Percentiles rank a stretch among this genome's conserved stretches.
Conservation (phyloP, 2,797 vertebrate genomes). For the Poecilia picta region DNA sequence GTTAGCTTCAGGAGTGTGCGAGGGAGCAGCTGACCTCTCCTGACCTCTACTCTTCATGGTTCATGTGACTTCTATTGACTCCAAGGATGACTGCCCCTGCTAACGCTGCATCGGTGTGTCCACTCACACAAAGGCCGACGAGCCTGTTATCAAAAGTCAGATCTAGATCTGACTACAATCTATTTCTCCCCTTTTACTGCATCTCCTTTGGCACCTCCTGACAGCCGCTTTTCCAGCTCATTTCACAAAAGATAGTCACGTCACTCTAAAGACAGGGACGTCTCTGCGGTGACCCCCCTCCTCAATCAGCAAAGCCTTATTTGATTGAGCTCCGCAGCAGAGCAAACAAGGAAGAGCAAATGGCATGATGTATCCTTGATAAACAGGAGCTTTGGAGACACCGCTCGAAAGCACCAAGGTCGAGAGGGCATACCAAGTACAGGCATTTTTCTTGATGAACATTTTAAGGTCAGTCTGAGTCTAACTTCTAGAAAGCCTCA, state of each 20-base stretch:
- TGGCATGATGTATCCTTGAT: constrained; percentile 46
- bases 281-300: constrained; percentile 43
- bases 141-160: constrained; percentile 72
- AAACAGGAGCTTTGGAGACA: constrained; percentile 49
- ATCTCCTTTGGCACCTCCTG: constrained; percentile 60
- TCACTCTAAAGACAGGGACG: constrained; percentile 38
- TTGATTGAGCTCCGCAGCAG: constrained; percentile 62
- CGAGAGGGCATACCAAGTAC: constrained; percentile 73
- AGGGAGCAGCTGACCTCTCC: constrained; percentile 44
- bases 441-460: constrained; percentile 71
- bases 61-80: constrained; percentile 67
- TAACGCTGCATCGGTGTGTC: constrained; percentile 68
- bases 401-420: constrained; percentile 40
- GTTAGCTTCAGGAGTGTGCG: constrained; percentile 17
- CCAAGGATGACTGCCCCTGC: constrained; percentile 64
- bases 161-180: constrained; percentile 70
- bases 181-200: constrained; percentile 53
- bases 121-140: constrained; percentile 61
- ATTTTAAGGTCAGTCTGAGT: constrained; percentile 68
- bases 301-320: constrained; percentile 61
- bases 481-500: constrained; percentile 75
- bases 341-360: constrained; percentile 51
- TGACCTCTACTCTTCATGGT: constrained; percentile 70
- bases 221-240: constrained; percentile 77
- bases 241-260: constrained; percentile 67